phyloP scores from a whole-genome alignment of 2,113 vertebrate genomes.

The Aspiorhynchus laticeps region DNA sequence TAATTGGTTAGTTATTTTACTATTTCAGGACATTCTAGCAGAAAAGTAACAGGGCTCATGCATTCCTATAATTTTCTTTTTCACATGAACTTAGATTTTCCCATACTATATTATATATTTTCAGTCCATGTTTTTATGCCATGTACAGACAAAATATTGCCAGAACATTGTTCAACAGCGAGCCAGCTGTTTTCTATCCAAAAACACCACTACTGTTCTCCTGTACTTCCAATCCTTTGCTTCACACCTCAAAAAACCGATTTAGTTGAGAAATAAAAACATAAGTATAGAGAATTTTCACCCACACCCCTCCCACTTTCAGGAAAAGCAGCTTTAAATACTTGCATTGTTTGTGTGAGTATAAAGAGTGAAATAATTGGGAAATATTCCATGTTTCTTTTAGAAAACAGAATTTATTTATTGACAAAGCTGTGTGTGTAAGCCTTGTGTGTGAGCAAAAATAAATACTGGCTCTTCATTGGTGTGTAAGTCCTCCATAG shows the following conservation, averaged over 20 bases:
- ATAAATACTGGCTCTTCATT: slow-evolving; percentile 28
- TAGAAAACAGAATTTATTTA: slow-evolving; percentile 21
- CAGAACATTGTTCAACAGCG: slow-evolving; percentile 28
- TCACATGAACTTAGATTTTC: not conserved
- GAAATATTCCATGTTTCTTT: slow-evolving; percentile 18
- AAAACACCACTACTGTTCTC: not conserved
- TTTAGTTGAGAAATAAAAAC: not conserved
- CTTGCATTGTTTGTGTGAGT: not conserved
- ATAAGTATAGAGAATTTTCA: not conserved
- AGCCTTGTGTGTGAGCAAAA: not conserved
- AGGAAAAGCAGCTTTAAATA: not conserved
- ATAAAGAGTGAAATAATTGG: not conserved
- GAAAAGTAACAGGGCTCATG: not conserved
- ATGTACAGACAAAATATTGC: slow-evolving; percentile 49
- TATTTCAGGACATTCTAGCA: not conserved
- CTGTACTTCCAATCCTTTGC: not conserved
- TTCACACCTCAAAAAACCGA: not conserved
- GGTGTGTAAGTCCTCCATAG: not conserved
- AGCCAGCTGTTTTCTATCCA: slow-evolving; percentile 27
- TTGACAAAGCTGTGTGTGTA: slow-evolving; percentile 29
- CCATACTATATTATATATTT: slow-evolving; percentile 58
- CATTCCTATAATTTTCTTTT: too few species aligned
- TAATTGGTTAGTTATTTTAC: not conserved
- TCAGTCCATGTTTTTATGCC: slow-evolving; percentile 45
- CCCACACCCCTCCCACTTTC: not conserved